These are phyloP conservation scores for Arbacia lixula DNA, from an alignment of 53 echinoderm and acorn worm genomes.

Conservation along the genomic window DNA sequence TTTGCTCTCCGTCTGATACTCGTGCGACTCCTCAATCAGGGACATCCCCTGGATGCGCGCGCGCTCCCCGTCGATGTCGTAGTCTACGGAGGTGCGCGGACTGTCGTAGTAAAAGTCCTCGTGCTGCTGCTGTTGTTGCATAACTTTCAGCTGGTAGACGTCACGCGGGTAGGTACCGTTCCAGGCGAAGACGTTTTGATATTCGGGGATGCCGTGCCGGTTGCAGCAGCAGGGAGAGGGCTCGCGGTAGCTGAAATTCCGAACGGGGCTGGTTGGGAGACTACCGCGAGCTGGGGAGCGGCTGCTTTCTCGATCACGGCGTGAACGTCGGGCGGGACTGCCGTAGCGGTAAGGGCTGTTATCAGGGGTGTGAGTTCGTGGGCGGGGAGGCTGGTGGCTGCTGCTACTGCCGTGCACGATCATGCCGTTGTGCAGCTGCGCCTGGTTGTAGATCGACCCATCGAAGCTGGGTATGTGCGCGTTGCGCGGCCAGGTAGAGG, in stretches of 20 bases:
- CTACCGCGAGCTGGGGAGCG: slow-evolving; percentile 89
- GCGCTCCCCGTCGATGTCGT: slow-evolving; percentile 79
- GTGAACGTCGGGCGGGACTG: slow-evolving; percentile 76
- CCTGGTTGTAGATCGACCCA: slow-evolving; percentile 65
- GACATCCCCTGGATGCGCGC: slow-evolving; percentile 64
- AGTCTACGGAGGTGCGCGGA: slow-evolving; percentile 89
- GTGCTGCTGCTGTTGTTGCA: slow-evolving; percentile 64
- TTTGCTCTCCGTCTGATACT: slow-evolving; percentile 74
- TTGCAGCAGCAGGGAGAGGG: slow-evolving; percentile 77
- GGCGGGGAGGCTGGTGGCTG: slow-evolving; percentile 56
- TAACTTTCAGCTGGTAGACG: slow-evolving; percentile 77
- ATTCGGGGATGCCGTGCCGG: slow-evolving; percentile 76
- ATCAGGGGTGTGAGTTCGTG: slow-evolving; percentile 70
- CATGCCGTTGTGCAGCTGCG: slow-evolving; percentile 70
- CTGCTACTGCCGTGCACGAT: slow-evolving; percentile 59
- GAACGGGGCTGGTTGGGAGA: slow-evolving; percentile 86
- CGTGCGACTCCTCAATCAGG: slow-evolving; percentile 68
- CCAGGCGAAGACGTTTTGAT: slow-evolving; percentile 92
- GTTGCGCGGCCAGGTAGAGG: slow-evolving; percentile 80
- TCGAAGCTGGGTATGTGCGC: slow-evolving; percentile 65
- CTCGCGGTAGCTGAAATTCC: slow-evolving; percentile 79
- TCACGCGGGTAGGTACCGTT: slow-evolving; percentile 97
- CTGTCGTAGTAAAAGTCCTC: slow-evolving; percentile 89
- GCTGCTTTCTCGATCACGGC: slow-evolving; percentile 77
- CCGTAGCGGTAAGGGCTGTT: slow-evolving; percentile 83